Conservation (phyloP, 1,140 invertebrate genomes). For the Heliconius nattereri region DNA sequence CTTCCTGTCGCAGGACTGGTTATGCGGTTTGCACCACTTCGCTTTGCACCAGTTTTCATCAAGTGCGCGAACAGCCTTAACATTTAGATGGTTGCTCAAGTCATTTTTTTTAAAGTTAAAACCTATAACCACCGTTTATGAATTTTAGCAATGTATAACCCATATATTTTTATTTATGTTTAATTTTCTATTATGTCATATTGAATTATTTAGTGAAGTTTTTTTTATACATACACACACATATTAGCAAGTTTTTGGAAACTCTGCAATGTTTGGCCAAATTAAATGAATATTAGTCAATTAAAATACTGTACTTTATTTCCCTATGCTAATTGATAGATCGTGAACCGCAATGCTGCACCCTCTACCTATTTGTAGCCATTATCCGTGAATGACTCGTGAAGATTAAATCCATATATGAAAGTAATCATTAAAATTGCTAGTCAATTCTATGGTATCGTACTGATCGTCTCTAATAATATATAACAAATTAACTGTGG, state of each 20-base stretch:
- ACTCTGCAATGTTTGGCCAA: not conserved
- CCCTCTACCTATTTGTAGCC: constrained; percentile 31
- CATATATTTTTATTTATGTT: not conserved
- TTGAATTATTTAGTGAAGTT: not conserved
- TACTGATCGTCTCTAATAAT: not conserved
- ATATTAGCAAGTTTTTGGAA: not conserved
- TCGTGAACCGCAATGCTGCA: constrained; percentile 30
- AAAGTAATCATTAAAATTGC: constrained; percentile 42
- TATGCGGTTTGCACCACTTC: constrained; percentile 75
- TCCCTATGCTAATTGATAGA: constrained; percentile 35
- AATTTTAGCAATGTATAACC: not conserved
- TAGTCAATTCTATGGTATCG: constrained; percentile 25
- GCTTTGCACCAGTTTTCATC: constrained; percentile 74
- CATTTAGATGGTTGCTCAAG: constrained; percentile 59
- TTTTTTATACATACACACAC: not conserved
- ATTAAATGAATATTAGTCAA: not conserved
- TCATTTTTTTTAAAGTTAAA: constrained; percentile 49
- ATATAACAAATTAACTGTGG: too few species aligned
- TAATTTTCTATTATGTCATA: not conserved
- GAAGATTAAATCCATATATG: constrained; percentile 36
- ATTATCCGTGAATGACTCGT: constrained; percentile 39
- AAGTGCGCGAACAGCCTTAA: constrained; percentile 67
- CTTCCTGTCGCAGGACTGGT: constrained; percentile 78
- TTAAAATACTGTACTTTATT: constrained; percentile 35
- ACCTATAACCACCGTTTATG: constrained; percentile 5